phyloP scores from a whole-genome alignment of 2,888 invertebrate species.

The Chrysotoxum bicinctum region DNA sequence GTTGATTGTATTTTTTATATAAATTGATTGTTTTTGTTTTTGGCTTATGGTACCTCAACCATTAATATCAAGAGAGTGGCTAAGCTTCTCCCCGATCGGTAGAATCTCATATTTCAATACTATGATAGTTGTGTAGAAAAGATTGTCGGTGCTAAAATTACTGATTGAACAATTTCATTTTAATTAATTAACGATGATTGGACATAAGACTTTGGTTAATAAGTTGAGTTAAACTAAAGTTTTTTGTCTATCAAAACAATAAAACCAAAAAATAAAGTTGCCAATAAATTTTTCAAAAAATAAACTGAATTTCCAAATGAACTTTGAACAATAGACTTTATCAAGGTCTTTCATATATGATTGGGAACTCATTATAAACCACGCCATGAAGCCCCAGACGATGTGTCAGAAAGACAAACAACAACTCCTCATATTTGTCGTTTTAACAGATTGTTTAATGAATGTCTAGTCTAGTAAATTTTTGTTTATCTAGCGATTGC shows the following conservation, averaged over 20 bases:
- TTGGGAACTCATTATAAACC: neutral
- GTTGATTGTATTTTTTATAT: too few species aligned
- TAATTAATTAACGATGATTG: too few species aligned
- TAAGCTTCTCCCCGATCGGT: too few species aligned
- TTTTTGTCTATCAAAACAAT: neutral
- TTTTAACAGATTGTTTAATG: constrained; percentile 45
- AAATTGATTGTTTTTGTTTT: too few species aligned
- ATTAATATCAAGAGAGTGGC: too few species aligned
- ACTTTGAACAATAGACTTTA: neutral
- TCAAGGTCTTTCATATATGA: neutral
- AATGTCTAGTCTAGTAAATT: constrained; percentile 30
- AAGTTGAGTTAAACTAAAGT: neutral
- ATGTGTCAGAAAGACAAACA: constrained; percentile 36
- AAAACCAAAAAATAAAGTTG: too few species aligned
- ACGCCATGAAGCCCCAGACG: neutral
- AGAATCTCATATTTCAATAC: too few species aligned
- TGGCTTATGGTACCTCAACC: too few species aligned
- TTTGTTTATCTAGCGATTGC: constrained; percentile 47
- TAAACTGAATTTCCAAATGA: neutral
- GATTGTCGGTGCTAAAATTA: too few species aligned
- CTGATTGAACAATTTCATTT: too few species aligned
- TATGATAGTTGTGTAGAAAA: too few species aligned
- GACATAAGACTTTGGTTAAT: too few species aligned
- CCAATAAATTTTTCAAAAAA: neutral
- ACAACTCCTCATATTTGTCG: constrained; percentile 10